Percentiles rank a stretch among this genome's conserved stretches.
phyloP scores from a whole-genome alignment of 2,797 vertebrate species.

The Sebastes steindachneri region DNA sequence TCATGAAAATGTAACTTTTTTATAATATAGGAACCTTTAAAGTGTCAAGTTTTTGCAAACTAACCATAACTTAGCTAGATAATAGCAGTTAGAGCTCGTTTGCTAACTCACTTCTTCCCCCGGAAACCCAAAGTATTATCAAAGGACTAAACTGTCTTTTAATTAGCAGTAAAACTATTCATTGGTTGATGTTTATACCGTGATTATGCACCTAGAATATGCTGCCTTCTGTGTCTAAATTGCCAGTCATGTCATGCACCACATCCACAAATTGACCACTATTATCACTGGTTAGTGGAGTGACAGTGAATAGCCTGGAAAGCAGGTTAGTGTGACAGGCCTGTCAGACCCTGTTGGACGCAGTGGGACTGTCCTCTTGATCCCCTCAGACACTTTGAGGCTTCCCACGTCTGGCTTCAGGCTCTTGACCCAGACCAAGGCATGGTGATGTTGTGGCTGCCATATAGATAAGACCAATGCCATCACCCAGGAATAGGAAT shows the following conservation, averaged over 20 bases:
- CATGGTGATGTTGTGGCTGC: constrained; percentile 1
- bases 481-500: background rate
- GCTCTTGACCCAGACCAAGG: constrained; percentile 5
- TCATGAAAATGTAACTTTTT: too few species aligned
- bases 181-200: background rate
- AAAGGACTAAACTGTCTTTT: background rate
- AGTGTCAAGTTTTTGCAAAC: background rate
- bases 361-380: constrained; percentile 22
- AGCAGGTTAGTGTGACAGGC: constrained; percentile 64
- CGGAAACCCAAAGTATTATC: background rate
- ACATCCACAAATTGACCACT: background rate
- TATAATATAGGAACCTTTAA: too few species aligned
- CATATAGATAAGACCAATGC: constrained; percentile 20
- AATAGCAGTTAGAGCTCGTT: constrained; percentile 14
- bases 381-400: constrained; percentile 46
- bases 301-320: constrained; percentile 33
- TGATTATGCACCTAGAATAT: background rate
- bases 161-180: background rate
- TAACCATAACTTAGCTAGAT: background rate
- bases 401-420: background rate
- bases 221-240: background rate
- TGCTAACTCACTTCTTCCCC: constrained; percentile 14
- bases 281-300: constrained; percentile 4
- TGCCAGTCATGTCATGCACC: background rate
- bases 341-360: constrained; percentile 37